Conservation (phyloP, 92 coral and sea anemone genomes). For the Scolanthus callimorphus region DNA sequence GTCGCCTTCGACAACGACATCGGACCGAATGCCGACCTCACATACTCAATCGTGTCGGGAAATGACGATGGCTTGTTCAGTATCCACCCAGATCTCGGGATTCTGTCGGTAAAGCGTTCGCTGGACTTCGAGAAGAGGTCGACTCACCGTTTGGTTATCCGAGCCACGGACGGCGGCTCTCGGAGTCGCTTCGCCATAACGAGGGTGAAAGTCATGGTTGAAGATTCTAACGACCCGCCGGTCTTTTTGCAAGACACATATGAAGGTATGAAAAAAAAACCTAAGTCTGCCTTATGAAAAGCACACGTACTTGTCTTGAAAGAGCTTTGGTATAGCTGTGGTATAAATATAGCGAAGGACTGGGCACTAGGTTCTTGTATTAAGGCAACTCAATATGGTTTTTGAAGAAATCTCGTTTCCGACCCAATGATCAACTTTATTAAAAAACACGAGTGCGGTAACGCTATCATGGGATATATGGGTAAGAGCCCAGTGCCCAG, state of each 20-base stretch:
- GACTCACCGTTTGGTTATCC: slow-evolving; percentile 49
- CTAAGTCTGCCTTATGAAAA: too few species aligned
- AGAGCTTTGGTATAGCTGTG: too few species aligned
- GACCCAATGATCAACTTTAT: too few species aligned
- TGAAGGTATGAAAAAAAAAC: slow-evolving; percentile 64
- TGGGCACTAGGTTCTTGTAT: too few species aligned
- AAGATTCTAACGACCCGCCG: slow-evolving; percentile 88
- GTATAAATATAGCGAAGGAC: too few species aligned
- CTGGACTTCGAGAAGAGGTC: slow-evolving; percentile 70
- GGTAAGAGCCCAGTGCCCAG: too few species aligned
- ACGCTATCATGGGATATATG: too few species aligned
- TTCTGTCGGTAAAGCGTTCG: slow-evolving; percentile 56
- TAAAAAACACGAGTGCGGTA: too few species aligned
- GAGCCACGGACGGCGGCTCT: slow-evolving; percentile 73
- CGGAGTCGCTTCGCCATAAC: slow-evolving; percentile 50
- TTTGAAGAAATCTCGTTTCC: too few species aligned
- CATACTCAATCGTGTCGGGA: slow-evolving; percentile 56
- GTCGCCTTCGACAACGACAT: slow-evolving; percentile 73
- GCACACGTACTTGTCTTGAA: too few species aligned
- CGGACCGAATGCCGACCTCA: slow-evolving; percentile 50
- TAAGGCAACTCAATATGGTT: too few species aligned
- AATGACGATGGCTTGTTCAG: slow-evolving; percentile 57
- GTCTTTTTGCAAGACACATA: slow-evolving; percentile 56
- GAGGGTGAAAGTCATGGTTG: slow-evolving; percentile 58
- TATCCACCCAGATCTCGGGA: slow-evolving; percentile 58